A percentile compares a stretch with the other conserved stretches of the same genome.
Evolutionary conservation across 2,113 vertebrate species (phyloP).

Genomic region (Chaenogobius annularis): DNA sequence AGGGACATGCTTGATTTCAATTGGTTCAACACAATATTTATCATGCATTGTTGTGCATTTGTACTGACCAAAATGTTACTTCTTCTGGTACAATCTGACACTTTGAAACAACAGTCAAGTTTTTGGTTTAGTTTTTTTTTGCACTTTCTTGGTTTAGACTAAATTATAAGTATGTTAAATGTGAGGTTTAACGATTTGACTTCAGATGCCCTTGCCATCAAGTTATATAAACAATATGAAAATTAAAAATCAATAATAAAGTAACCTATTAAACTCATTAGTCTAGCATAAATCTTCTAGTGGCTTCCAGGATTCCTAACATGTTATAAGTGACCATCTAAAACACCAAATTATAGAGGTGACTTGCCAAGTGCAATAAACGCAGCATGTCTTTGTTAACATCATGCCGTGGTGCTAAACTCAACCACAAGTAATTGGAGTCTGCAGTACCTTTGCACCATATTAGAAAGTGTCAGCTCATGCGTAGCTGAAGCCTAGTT

Average conservation of each 20-base stretch:
- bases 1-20: background rate
- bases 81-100: background rate
- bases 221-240: background rate
- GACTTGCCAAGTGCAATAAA: constrained; percentile 8
- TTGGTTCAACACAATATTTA: constrained; percentile 4
- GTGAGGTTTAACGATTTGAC: no score
- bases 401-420: background rate
- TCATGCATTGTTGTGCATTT: background rate
- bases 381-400: constrained; percentile 5
- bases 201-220: no score
- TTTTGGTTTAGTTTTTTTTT: background rate
- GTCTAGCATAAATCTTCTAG: no score
- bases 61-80: background rate
- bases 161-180: no score
- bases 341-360: constrained; percentile 10
- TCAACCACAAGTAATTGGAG: constrained; percentile 4
- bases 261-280: background rate
- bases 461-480: constrained; percentile 5
- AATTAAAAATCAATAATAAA: background rate
- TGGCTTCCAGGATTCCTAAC: background rate
- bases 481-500: constrained; percentile 1
- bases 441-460: background rate
- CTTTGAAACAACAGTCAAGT: background rate
- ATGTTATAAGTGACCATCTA: constrained; percentile 3
- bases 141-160: no score